Conservation (phyloP, 2,113 vertebrate genomes). For the Neolamprologus ventralis region DNA sequence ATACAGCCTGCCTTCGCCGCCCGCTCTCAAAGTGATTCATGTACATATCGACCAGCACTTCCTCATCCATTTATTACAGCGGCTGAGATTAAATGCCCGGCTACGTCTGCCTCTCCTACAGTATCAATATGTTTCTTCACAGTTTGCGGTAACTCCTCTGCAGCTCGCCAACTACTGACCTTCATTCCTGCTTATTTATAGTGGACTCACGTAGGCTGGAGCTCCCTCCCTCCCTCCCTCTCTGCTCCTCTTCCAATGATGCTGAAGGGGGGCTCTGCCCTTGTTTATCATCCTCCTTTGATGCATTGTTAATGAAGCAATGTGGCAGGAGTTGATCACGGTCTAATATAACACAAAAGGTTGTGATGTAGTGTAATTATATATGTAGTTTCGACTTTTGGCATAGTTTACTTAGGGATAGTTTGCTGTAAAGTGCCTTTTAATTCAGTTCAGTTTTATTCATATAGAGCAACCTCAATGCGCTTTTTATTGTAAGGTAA, state of each 20-base stretch:
- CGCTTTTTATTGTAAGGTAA: background rate
- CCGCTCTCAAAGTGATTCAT: slow-evolving; percentile 48
- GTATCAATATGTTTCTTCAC: slow-evolving; percentile 23
- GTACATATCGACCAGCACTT: slow-evolving; percentile 37
- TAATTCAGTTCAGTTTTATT: background rate
- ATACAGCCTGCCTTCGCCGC: slow-evolving; percentile 32
- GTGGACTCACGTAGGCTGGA: slow-evolving; percentile 56
- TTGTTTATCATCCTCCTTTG: slow-evolving; percentile 41
- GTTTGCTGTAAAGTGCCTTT: background rate
- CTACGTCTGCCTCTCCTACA: background rate
- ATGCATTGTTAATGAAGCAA: slow-evolving; percentile 47
- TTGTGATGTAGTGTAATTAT: background rate
- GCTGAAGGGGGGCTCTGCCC: slow-evolving; percentile 29
- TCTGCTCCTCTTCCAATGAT: background rate
- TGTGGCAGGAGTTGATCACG: background rate
- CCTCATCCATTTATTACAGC: slow-evolving; percentile 31
- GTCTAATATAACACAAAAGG: background rate
- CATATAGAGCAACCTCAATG: background rate
- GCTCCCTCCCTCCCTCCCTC: background rate
- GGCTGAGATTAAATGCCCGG: slow-evolving; percentile 34
- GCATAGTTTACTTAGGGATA: background rate
- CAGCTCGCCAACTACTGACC: slow-evolving; percentile 42
- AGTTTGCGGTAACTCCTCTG: background rate
- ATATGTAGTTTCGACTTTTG: background rate
- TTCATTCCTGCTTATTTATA: slow-evolving; percentile 65